Evolutionary conservation across 2,113 vertebrate species (phyloP), one percentile per base, ranked within the genome.

Genomic region (Megalops atlanticus): DNA sequence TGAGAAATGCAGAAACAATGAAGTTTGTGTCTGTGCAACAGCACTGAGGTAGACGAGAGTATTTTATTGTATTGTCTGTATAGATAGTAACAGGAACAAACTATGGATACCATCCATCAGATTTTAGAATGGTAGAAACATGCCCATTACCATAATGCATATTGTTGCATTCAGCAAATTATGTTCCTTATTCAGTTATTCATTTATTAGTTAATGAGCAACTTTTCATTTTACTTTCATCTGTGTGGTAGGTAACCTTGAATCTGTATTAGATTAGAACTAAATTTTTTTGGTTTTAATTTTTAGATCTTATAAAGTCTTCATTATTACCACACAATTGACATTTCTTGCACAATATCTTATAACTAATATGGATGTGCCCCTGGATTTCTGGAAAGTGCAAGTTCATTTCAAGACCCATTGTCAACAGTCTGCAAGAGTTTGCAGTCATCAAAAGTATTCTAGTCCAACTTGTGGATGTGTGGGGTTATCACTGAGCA

Each of bases 191-290:
- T 49, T 49, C 18, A 15, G 18, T 52, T 52, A 52, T 52, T 52
- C 49, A 6, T 45, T 7, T 27, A 36, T 31, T 71, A 33, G 33
- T 33, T 36, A 33, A 14, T 33, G 4, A 71, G 68, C 31, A 43
- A 12, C 52, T 43, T 18, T 36, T 24, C 7, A 7, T 27, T 39
- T 72, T 45, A 72, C 68, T 35, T 24, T 36, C 31, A 49, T 31
- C 78, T 72, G 41, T 43, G 15, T 47, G 40, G 43, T 64, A 68
- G 58, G 11, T 27, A 68, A 79, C 58, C 68, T n/a, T n/a, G 39
- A 41, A 21, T 15, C 24, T 6, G 24, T 24, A 8, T 75, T 31
- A 41, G 73, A 43, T 79, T 27, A 71, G 41, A 71, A 31, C 45
- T 31, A 47, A 47, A 38, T 71, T 31, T 41, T 72, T n/a, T 70